A percentile compares a stretch with the other conserved stretches of the same genome.
These are phyloP conservation scores for Semicossyphus pulcher DNA, from an alignment of 2,113 vertebrate species.

Conservation along the genomic window DNA sequence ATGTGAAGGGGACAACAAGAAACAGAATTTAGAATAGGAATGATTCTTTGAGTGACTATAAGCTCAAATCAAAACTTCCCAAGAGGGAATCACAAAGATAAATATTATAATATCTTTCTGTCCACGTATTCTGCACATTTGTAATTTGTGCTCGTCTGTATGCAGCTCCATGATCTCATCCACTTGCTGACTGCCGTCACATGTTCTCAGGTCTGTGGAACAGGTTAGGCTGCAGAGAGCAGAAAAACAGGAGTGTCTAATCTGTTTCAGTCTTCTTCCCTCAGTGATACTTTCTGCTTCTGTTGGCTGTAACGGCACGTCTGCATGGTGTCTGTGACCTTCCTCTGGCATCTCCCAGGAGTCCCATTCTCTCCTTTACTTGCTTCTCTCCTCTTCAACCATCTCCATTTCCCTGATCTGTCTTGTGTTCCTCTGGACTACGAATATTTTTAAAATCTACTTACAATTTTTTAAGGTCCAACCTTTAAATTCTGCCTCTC, in stretches of 20 bases:
- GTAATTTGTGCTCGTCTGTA: not conserved
- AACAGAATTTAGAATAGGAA: too few relatives aligned
- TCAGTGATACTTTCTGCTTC: slow-evolving; percentile 25
- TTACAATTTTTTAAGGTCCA: too few relatives aligned
- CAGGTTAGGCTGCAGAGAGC: not conserved
- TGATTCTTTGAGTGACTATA: too few relatives aligned
- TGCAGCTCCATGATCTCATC: not conserved
- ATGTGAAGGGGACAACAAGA: too few relatives aligned
- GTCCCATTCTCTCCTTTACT: slow-evolving; percentile 18
- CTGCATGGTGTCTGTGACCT: slow-evolving; percentile 36
- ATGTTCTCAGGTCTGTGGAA: slow-evolving; percentile 14
- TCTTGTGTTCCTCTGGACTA: not conserved
- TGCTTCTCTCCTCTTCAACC: slow-evolving; percentile 12
- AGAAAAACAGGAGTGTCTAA: not conserved
- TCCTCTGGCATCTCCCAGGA: slow-evolving; percentile 24
- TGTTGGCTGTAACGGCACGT: slow-evolving; percentile 22
- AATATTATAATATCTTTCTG: too few relatives aligned
- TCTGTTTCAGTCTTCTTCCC: slow-evolving; percentile 26
- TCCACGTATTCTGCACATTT: too few relatives aligned
- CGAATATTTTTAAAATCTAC: slow-evolving; percentile 4
- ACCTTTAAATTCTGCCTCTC: slow-evolving; percentile 4
- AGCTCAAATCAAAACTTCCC: too few relatives aligned
- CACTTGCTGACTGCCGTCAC: not conserved
- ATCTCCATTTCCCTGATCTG: slow-evolving; percentile 7
- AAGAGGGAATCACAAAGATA: too few relatives aligned